These are phyloP conservation scores for Apamea monoglypha DNA, from an alignment of 2,888 invertebrate species.

Conservation along the genomic window DNA sequence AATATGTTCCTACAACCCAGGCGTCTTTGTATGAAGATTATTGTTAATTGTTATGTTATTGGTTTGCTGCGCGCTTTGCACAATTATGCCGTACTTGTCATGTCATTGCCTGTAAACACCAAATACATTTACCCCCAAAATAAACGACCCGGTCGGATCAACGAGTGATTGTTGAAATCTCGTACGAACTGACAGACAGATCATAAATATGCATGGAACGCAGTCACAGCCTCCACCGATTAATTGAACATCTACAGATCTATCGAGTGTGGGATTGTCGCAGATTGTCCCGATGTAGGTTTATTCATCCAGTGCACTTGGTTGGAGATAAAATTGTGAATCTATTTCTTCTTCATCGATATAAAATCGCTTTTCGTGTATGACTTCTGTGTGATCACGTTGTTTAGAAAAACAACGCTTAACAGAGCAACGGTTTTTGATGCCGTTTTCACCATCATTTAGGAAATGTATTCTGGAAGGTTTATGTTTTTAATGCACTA, in stretches of 20 bases:
- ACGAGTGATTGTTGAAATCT: conserved; percentile 42
- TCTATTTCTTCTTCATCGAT: too few species aligned
- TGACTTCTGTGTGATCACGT: too few species aligned
- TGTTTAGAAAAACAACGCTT: too few species aligned
- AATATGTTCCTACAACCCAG: too few species aligned
- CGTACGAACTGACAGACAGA: conserved; percentile 36
- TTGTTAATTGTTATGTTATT: too few species aligned
- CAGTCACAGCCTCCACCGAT: conserved; percentile 41
- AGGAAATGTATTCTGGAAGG: too few species aligned
- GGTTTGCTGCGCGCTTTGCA: too few species aligned
- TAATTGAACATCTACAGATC: conserved; percentile 65
- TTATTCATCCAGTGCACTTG: background rate
- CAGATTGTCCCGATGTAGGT: conserved; percentile 3
- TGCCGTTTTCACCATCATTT: too few species aligned
- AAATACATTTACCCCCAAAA: conserved; percentile 9
- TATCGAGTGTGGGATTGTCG: conserved; percentile 34
- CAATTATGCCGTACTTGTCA: background rate
- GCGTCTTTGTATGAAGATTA: too few species aligned
- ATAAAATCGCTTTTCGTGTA: too few species aligned
- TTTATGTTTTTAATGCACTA: too few species aligned
- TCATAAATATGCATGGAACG: conserved; percentile 67
- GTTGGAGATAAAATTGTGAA: background rate
- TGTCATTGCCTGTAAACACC: background rate
- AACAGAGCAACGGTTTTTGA: too few species aligned
- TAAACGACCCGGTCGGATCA: conserved; percentile 28